phyloP scores from a whole-genome alignment of 2,888 invertebrate species.

The Epistrophe grossulariae region DNA sequence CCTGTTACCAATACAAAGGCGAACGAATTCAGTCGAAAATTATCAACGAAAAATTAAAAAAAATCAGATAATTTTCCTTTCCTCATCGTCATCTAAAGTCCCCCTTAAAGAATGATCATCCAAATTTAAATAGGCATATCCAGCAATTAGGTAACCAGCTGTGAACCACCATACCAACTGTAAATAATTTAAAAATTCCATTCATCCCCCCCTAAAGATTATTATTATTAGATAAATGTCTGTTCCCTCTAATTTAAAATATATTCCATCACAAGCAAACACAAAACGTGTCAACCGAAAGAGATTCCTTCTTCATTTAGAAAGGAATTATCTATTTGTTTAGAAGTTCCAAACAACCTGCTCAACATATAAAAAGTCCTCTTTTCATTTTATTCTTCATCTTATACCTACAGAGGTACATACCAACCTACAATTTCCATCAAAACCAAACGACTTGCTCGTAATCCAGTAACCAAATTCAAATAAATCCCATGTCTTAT shows the following conservation, averaged over 20 bases:
- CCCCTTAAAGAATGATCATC: background rate
- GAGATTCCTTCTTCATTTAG: slow-evolving; percentile 27
- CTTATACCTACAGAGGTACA: background rate
- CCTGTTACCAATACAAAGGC: no score
- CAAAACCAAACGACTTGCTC: slow-evolving; percentile 9
- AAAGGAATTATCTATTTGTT: slow-evolving; percentile 67
- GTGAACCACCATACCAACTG: background rate
- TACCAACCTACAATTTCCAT: background rate
- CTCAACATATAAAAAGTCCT: slow-evolving; percentile 18
- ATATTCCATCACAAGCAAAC: slow-evolving; percentile 40
- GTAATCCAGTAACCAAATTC: slow-evolving; percentile 25
- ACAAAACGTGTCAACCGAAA: slow-evolving; percentile 46
- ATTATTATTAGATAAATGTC: slow-evolving; percentile 3
- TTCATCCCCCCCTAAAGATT: background rate
- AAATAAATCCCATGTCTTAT: slow-evolving; percentile 23
- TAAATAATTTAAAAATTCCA: slow-evolving; percentile 1
- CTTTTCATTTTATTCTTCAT: background rate
- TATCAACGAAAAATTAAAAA: background rate
- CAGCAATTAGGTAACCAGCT: slow-evolving; percentile 8
- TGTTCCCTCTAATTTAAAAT: background rate
- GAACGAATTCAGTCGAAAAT: no score
- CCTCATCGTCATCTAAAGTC: background rate
- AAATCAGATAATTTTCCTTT: background rate
- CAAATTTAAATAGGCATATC: background rate
- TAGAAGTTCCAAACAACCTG: slow-evolving; percentile 68